Conservation (phyloP, 1,140 invertebrate species). For the Magallana angulata region DNA sequence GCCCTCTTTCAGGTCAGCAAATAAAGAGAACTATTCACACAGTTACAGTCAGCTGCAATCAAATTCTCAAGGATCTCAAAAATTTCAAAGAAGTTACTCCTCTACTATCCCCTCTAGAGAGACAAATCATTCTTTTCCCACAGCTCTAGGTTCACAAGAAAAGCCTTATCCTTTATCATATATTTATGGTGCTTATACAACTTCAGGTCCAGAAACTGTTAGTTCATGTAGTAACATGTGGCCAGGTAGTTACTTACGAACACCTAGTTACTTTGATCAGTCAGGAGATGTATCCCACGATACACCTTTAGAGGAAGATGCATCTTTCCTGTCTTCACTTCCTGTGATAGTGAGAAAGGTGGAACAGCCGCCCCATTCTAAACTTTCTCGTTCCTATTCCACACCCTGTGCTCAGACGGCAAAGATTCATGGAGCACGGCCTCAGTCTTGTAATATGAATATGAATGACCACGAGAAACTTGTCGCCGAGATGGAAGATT, state of each 20-base stretch:
- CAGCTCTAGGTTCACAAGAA: not conserved
- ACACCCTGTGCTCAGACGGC: slow-evolving; percentile 40
- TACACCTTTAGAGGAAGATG: not conserved
- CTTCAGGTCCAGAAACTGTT: not conserved
- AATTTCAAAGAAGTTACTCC: slow-evolving; percentile 2
- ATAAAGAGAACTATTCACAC: not conserved
- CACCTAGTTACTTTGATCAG: slow-evolving; percentile 9
- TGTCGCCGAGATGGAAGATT: slow-evolving; percentile 71
- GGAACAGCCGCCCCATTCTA: not conserved
- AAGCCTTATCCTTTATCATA: not conserved
- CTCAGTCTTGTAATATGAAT: slow-evolving; percentile 36
- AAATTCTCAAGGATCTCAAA: slow-evolving; percentile 27
- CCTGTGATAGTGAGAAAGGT: slow-evolving; percentile 23
- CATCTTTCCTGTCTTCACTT: not conserved
- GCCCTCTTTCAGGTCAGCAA: not conserved
- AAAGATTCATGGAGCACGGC: slow-evolving; percentile 6
- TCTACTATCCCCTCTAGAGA: not conserved
- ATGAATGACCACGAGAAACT: slow-evolving; percentile 63
- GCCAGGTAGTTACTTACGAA: not conserved
- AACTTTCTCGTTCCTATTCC: slow-evolving; percentile 54
- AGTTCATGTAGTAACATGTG: not conserved
- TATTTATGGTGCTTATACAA: slow-evolving; percentile 7
- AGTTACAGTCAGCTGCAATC: not conserved
- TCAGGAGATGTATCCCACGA: not conserved
- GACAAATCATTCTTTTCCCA: not conserved